Percentiles rank a stretch among this genome's conserved stretches.
Conservation (phyloP, 2,888 invertebrate genomes). For the Dynastes grantii region DNA sequence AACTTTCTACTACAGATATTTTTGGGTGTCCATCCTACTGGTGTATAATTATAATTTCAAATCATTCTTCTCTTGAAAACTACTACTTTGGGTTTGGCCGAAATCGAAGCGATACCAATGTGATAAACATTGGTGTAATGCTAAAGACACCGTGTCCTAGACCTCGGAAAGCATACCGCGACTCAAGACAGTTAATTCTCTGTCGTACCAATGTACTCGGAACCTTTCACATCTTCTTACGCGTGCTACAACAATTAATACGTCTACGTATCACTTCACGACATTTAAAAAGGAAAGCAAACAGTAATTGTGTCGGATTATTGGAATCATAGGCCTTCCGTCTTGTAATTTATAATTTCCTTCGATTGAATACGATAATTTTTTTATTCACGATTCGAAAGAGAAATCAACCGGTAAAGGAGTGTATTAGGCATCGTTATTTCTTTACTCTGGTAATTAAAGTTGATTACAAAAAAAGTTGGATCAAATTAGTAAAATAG, state of each 20-base stretch:
- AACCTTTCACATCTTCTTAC: constrained; percentile 52
- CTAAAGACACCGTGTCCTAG: constrained; percentile 52
- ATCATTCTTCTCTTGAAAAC: no score
- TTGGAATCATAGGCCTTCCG: neutral
- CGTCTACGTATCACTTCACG: neutral
- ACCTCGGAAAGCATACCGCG: constrained; percentile 47
- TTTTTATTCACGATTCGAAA: constrained; percentile 18
- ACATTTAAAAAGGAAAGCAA: constrained; percentile 48
- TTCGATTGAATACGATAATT: neutral
- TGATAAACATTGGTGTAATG: neutral
- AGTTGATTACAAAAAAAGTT: constrained; percentile 1
- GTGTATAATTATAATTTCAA: no score
- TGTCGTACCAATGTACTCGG: neutral
- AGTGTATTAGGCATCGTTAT: neutral
- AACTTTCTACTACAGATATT: no score
- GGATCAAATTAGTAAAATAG: no score
- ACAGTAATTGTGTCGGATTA: neutral
- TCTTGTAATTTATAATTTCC: neutral
- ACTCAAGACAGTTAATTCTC: constrained; percentile 46
- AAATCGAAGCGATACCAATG: neutral
- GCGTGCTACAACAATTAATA: constrained; percentile 13
- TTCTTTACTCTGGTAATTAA: neutral
- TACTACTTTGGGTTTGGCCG: no score
- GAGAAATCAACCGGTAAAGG: constrained; percentile 21
- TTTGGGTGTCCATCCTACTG: no score